Percentiles rank a stretch among this genome's conserved stretches.
These are phyloP conservation scores for Oscarella lobularis DNA, from an alignment of 37 sponge, comb jelly and placozoan genomes.

Conservation along the genomic window DNA sequence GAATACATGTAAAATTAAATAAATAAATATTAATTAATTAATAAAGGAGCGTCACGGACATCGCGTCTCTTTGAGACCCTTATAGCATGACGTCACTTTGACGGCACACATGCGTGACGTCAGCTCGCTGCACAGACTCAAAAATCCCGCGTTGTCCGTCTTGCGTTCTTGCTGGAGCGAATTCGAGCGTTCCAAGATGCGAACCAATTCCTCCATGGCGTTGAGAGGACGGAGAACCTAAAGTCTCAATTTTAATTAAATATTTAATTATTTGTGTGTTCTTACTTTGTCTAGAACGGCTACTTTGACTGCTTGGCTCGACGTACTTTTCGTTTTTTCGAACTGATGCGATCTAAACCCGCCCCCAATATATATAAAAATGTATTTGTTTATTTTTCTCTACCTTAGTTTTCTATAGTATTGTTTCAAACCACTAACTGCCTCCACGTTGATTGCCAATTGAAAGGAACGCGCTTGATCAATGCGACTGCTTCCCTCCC, in stretches of 20 bases:
- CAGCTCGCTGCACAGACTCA: slow-evolving; percentile 46
- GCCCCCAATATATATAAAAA: too few species aligned
- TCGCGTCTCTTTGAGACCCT: background rate
- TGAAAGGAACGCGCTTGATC: background rate
- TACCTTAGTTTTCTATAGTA: background rate
- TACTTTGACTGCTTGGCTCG: background rate
- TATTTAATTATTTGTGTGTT: background rate
- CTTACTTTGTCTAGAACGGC: background rate
- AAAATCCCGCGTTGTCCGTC: slow-evolving; percentile 38
- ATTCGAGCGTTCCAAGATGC: slow-evolving; percentile 21
- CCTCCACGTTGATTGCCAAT: background rate
- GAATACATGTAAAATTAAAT: background rate
- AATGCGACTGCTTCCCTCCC: background rate
- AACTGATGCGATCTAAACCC: too few species aligned
- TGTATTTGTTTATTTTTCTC: too few species aligned
- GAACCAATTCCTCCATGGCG: slow-evolving; percentile 41
- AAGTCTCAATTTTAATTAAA: background rate
- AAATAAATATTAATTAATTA: background rate
- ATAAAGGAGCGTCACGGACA: too few species aligned
- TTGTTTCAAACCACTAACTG: background rate
- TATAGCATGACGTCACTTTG: slow-evolving; percentile 25
- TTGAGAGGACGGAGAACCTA: slow-evolving; percentile 46
- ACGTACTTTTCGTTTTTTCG: too few species aligned
- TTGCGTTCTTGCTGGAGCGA: slow-evolving; percentile 14
- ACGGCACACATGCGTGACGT: slow-evolving; percentile 43